Evolutionary conservation across 1,140 invertebrate species (phyloP).

Genomic region (Teleopsis dalmanni): DNA sequence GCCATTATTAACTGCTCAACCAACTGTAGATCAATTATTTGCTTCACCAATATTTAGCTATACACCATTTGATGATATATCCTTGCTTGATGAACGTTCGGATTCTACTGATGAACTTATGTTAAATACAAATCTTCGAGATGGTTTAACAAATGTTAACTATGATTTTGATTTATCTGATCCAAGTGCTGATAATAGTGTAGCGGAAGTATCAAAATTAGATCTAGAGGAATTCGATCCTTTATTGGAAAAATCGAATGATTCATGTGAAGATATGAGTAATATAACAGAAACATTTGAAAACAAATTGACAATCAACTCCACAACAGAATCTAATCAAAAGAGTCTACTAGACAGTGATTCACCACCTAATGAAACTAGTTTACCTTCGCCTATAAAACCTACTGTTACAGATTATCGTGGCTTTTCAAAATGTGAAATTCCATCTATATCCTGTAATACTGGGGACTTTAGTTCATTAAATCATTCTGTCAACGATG

Average conservation of each 20-base stretch:
- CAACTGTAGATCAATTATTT: conserved; percentile 46
- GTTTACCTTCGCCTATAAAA: conserved; percentile 57
- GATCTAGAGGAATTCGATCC: conserved; percentile 45
- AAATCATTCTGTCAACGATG: conserved; percentile 8
- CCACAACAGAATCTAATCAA: background rate
- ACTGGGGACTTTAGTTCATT: conserved; percentile 52
- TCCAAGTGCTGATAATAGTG: conserved; percentile 59
- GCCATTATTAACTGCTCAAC: conserved; percentile 20
- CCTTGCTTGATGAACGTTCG: conserved; percentile 47
- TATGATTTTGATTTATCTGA: conserved; percentile 67
- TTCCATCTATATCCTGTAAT: conserved; percentile 65
- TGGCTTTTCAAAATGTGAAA: conserved; percentile 59
- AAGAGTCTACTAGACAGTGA: conserved; percentile 50
- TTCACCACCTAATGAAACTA: conserved; percentile 49
- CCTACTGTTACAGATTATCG: conserved; percentile 53
- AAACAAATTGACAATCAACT: conserved; percentile 14
- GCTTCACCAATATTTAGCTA: conserved; percentile 49
- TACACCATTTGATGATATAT: conserved; percentile 49
- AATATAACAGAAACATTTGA: background rate
- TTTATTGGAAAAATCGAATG: conserved; percentile 17
- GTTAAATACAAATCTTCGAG: conserved; percentile 42
- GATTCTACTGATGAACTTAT: conserved; percentile 53
- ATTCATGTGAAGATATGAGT: conserved; percentile 8
- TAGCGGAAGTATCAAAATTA: conserved; percentile 49
- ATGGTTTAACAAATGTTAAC: conserved; percentile 59